phyloP scores from a whole-genome alignment of 2,113 vertebrate species.

The Pycnonotus jocosus region DNA sequence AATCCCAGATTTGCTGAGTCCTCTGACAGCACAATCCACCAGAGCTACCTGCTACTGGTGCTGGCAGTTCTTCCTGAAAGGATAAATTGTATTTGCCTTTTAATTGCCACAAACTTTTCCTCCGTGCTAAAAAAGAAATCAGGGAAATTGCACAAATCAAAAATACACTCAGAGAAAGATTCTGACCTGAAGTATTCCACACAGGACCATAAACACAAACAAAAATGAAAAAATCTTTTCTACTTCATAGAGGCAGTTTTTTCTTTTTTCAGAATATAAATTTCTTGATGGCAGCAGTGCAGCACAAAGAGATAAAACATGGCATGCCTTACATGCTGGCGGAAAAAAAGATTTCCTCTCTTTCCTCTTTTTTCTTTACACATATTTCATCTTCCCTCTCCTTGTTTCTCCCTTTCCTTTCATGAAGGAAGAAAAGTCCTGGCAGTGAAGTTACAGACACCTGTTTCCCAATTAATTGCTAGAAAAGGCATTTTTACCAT shows the following conservation, averaged over 20 bases:
- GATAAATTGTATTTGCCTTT: not conserved
- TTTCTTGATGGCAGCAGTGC: not conserved
- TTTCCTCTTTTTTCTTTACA: not conserved
- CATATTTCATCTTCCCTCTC: not conserved
- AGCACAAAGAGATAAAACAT: not conserved
- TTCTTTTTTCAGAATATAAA: not conserved
- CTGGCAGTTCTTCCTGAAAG: not conserved
- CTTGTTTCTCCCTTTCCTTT: not conserved
- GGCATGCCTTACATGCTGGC: not conserved
- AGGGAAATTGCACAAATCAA: not conserved
- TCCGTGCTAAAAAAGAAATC: not conserved
- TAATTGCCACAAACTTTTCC: not conserved
- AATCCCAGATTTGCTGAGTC: slow-evolving; percentile 13
- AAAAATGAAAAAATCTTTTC: not conserved
- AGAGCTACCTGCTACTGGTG: not conserved
- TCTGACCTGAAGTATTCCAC: not conserved
- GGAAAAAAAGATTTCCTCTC: not conserved
- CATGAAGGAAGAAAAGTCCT: not conserved
- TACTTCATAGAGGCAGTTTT: not conserved
- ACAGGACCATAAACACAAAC: not conserved
- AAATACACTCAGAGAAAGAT: not conserved
- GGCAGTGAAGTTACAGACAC: not conserved
- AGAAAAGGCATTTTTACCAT: not conserved
- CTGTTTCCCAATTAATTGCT: slow-evolving; percentile 30
- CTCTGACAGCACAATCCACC: not conserved